Evolutionary conservation across 2,888 invertebrate genomes (phyloP), one percentile per base, ranked within the genome.

Genomic region (Spodoptera exigua): DNA sequence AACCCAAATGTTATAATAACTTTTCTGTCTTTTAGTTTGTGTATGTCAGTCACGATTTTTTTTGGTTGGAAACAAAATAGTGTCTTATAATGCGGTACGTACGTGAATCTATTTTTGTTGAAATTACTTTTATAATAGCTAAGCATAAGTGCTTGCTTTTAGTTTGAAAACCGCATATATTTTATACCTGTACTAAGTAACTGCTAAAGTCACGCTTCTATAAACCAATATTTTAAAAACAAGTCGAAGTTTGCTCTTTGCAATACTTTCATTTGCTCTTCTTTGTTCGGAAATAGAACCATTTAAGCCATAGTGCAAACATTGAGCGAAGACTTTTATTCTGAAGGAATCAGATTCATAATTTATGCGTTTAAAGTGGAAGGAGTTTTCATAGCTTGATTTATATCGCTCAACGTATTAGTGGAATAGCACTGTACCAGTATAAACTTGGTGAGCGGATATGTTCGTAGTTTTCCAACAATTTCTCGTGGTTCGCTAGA

Each of bases 401-500:
- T 64, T 53, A 68, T 68, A 74, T 61, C 43, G 56, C 63, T 51
- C 41, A 46, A 49, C 58, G 58, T 74, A 70, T 70, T 67, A 69
- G 60, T 62, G 63, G 61, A 71, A 60, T 60, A 71, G 70, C 49
- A 49, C 61, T 58, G 60, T 48, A 21, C 44, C 61, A 58, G 60
- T 53, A 34, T 41, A 74, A 82, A 81, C 70, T 80, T 78, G 18
- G 46, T 60, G 21, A 44, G 57, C 59, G 68, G 75, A 74, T 81
- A 78, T 76, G 70, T 78, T 72, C 67, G 40, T 49, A 81, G 75
- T 77, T 71, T 61, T 63, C 52, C 63, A 79, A 80, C 80, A 77
- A 80, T 80, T 77, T 74, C 76, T 64, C 70, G 75, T 55, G 62
- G 77, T 66, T 73, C 57, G 66, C 73, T 80, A 74, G 65, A 73